Conservation (phyloP, 2,888 invertebrate species). For the Caenorhabditis panamensis region DNA sequence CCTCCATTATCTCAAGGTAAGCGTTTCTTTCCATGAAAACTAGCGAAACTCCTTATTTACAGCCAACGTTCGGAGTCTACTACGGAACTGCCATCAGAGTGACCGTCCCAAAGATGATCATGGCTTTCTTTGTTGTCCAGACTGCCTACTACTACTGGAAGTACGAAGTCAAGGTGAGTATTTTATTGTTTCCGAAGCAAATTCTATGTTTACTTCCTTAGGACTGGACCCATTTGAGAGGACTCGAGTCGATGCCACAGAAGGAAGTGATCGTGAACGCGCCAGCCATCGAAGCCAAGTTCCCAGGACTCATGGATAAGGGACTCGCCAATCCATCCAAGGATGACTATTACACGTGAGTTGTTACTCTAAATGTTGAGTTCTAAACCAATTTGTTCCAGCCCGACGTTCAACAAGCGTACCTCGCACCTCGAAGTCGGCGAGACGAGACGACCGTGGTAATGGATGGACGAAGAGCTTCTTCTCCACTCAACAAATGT, state of each 20-base stretch:
- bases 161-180: constrained; percentile 77
- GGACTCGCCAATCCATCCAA: constrained; percentile 67
- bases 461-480: constrained; percentile 11
- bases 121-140: constrained; percentile 71
- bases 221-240: constrained; percentile 77
- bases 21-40: constrained; percentile 11
- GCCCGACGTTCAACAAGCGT: constrained; percentile 76
- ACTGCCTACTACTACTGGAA: constrained; percentile 79
- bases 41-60: too few relatives aligned
- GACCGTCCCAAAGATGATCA: constrained; percentile 77
- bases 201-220: constrained; percentile 18
- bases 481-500: constrained; percentile 19
- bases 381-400: constrained; percentile 37
- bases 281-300: constrained; percentile 67
- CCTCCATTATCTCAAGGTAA: constrained; percentile 74
- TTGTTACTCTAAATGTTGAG: constrained; percentile 9
- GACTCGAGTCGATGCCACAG: constrained; percentile 73
- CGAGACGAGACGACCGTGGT: constrained; percentile 76
- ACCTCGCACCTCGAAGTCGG: constrained; percentile 75
- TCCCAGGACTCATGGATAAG: constrained; percentile 73
- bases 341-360: constrained; percentile 68
- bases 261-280: constrained; percentile 69
- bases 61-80: constrained; percentile 79
- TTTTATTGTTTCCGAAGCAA: background rate
- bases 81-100: constrained; percentile 76